Evolutionary conservation across 2,113 vertebrate species (phyloP), one percentile per base, ranked within the genome.

Genomic region (Pipa parva): DNA sequence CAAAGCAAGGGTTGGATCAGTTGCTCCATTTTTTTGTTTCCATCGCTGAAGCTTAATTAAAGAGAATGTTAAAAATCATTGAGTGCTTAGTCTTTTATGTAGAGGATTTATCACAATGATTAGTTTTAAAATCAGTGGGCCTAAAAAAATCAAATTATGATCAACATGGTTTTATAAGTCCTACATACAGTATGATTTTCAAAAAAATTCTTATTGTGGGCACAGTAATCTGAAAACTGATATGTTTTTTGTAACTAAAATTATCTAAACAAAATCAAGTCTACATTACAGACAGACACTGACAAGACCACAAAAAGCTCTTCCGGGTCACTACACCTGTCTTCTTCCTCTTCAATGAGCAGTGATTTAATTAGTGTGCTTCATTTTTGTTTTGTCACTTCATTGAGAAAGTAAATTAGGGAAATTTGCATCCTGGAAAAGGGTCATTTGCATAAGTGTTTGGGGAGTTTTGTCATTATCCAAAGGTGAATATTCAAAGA

Each of bases 391-490:
- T 59, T 59, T 42, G 33, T 59, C 20, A n/a, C 22, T 76, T 84
- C 60, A 20, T 73, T 77, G 74, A 76, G 71, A 74, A 74, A 81
- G 82, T 77, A 79, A 83, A 83, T 80, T 83, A 81, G 78, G 80
- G 76, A 80, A 81, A 81, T 83, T 77, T 83, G 78, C 78, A 84
- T 79, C 72, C 0, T 72, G 77, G 78, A 81, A 79, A 74, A 77
- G 67, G 56, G 76, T 73, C 74, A 80, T 84, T 84, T 81, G 77
- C 78, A 84, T 80, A 80, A 81, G 77, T 75, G 77, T 77, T 75
- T 74, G 79, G 79, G 77, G 71, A 82, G 77, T 77, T 69, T 72
- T 75, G 78, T 70, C 76, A 72, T 78, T 58, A 59, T 36, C 75
- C 78, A 71, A 69, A 67, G 58, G 61, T 60, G 65, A 75, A 80